Base-by-base conservation (phyloP, 2,797 vertebrate species). In the Falco berigora region DNA sequence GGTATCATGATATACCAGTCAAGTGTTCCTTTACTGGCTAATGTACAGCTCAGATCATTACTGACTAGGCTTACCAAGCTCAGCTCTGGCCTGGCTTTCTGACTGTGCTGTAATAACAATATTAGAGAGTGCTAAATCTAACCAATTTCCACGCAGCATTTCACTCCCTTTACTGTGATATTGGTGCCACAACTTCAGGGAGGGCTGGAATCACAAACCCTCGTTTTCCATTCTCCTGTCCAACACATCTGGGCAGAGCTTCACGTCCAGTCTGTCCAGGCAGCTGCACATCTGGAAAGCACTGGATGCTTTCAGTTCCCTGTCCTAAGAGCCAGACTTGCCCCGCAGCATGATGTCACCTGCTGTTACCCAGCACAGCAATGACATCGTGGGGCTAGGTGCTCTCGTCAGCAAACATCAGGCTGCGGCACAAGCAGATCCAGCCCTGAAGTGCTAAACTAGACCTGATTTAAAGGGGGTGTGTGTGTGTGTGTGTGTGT, bases 31-130 rank as follows among this genome's bases (percentile, higher is more conserved):
- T 87, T 91, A 63, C 86, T 86, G 58, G 68, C 68, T 80, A 88
- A 96, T 80, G 77, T 87, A 49, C 83, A 93, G 88, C 53, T 92
- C 84, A 47, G 22, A 77, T 88, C 73, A 59, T 89, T 84, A 68
- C 56, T 86, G 68, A 10, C 56, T 13, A 30, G 14, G 61, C 44
- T 86, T 55, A 55, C 76, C 94, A 95, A 94, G 66, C 74, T 92
- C 56, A 58, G 56, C 58, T 87, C 88, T 50, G 62, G 42, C 59
- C 85, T 92, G 47, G 30, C 30, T 72, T 89, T 93, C 72, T 77
- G 61, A 64, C 40, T 78, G 40, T 38, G 27, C 63, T 77, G 10
- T 64, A 78, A 62, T 46, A 79, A 58, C 42, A 58, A 79, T 83
- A 64, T 71, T 63, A 66, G 40, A 53, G 46, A 58, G 66, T 34